These are phyloP conservation scores for Hippotragus niger DNA, from an alignment of 2,113 vertebrate species.

Conservation along the genomic window DNA sequence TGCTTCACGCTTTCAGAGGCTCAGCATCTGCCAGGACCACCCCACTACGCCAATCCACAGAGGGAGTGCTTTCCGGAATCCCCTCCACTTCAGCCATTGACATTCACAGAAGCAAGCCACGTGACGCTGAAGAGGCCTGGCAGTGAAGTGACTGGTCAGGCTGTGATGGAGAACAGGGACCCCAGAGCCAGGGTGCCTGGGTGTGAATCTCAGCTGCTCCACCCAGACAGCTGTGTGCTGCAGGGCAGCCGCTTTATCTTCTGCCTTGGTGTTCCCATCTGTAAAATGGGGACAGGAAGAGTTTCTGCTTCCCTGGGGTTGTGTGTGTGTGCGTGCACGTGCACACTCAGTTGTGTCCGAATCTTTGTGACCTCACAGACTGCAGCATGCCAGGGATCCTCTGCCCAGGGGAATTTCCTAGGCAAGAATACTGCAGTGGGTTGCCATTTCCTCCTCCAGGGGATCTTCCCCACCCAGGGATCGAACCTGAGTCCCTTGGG, in stretches of 20 bases:
- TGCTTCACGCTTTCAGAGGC: not conserved
- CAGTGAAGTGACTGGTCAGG: not conserved
- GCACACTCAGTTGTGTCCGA: not conserved
- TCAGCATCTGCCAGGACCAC: not conserved
- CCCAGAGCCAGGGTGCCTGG: not conserved
- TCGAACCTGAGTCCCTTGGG: not conserved
- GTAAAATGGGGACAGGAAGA: not conserved
- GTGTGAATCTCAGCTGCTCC: not conserved
- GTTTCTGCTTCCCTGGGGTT: fast-evolving
- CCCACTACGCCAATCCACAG: fast-evolving
- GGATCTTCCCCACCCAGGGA: not conserved
- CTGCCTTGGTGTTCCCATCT: not conserved
- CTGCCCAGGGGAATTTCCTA: not conserved
- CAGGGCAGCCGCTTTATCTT: not conserved
- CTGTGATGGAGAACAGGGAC: not conserved
- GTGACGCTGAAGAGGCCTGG: not conserved
- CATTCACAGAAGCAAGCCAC: not conserved
- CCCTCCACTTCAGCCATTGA: not conserved
- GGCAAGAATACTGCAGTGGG: not conserved
- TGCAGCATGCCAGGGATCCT: not conserved
- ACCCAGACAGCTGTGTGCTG: too few species aligned
- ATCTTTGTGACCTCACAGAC: not conserved
- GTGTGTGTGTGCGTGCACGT: fast-evolving
- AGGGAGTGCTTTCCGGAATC: not conserved
- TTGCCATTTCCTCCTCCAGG: not conserved